Percentiles rank a stretch among this genome's conserved stretches.
phyloP scores from a whole-genome alignment of 1,140 invertebrate genomes.

The Nasonia giraulti region DNA sequence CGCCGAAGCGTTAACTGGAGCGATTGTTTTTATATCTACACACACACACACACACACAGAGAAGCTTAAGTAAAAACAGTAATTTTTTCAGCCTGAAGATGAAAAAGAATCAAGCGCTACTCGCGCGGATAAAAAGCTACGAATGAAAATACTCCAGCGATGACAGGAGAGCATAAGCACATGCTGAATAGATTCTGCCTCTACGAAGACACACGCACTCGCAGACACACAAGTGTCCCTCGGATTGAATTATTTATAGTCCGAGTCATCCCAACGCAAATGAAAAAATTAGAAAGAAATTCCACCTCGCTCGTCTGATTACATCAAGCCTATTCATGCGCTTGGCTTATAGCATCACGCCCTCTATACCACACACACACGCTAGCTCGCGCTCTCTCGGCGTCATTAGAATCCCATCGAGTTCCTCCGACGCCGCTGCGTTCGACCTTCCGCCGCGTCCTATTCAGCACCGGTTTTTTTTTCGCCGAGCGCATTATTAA shows the following conservation, averaged over 20 bases:
- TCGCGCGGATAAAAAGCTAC: background rate
- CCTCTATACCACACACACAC: background rate
- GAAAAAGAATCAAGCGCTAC: background rate
- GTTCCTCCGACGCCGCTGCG: background rate
- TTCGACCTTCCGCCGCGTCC: slow-evolving; percentile 8
- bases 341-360: background rate
- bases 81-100: background rate
- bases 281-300: slow-evolving; percentile 41
- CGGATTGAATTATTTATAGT: slow-evolving; percentile 27
- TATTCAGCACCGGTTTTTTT: slow-evolving; percentile 6
- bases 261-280: background rate
- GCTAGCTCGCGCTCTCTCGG: background rate
- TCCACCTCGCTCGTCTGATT: slow-evolving; percentile 29
- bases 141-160: background rate
- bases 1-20: background rate
- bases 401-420: slow-evolving; percentile 16
- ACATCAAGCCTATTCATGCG: slow-evolving; percentile 33
- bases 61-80: background rate
- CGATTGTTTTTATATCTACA: background rate
- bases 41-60: background rate
- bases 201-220: background rate
- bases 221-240: background rate
- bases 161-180: too few relatives aligned
- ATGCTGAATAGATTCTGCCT: too few relatives aligned
- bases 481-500: slow-evolving; percentile 1